Evolutionary conservation across 1,140 invertebrate species (phyloP).

Genomic region (Drosophila novamexicana): DNA sequence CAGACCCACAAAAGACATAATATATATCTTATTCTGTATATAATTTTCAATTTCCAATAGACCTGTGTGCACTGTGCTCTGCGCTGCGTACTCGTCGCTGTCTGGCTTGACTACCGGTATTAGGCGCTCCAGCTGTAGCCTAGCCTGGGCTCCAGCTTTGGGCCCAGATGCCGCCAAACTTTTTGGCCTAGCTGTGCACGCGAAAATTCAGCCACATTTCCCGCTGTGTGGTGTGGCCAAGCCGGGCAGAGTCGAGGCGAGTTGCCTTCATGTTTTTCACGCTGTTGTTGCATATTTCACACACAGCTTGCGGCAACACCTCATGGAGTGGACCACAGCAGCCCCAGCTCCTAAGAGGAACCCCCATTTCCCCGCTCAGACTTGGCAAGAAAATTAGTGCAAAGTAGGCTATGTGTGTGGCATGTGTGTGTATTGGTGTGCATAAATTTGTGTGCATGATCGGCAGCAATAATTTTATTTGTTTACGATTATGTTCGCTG

Average conservation of each 20-base stretch:
- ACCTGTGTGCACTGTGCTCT: conserved; percentile 22
- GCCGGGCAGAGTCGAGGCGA: conserved; percentile 12
- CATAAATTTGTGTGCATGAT: conserved; percentile 82
- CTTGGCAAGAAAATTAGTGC: conserved; percentile 73
- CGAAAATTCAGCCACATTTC: conserved; percentile 70
- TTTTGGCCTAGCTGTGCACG: conserved; percentile 50
- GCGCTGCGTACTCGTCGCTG: conserved; percentile 21
- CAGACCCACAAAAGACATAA: too few species aligned
- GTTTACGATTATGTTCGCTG: conserved; percentile 82
- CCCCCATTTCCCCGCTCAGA: conserved; percentile 6
- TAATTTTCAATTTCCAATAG: neutral
- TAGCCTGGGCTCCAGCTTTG: conserved; percentile 13
- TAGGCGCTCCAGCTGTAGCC: conserved; percentile 54
- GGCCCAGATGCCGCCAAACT: neutral
- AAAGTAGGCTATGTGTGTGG: conserved; percentile 57
- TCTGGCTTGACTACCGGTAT: conserved; percentile 68
- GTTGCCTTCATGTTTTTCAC: conserved; percentile 79
- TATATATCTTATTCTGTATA: too few species aligned
- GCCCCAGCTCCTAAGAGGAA: conserved; percentile 8
- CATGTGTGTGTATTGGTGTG: conserved; percentile 50
- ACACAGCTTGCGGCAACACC: conserved; percentile 81
- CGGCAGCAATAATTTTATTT: conserved; percentile 83
- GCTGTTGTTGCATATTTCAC: conserved; percentile 81
- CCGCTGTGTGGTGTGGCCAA: conserved; percentile 67
- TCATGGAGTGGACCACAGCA: conserved; percentile 48